Conservation (phyloP, 2,888 invertebrate species). For the Sesia bembeciformis region DNA sequence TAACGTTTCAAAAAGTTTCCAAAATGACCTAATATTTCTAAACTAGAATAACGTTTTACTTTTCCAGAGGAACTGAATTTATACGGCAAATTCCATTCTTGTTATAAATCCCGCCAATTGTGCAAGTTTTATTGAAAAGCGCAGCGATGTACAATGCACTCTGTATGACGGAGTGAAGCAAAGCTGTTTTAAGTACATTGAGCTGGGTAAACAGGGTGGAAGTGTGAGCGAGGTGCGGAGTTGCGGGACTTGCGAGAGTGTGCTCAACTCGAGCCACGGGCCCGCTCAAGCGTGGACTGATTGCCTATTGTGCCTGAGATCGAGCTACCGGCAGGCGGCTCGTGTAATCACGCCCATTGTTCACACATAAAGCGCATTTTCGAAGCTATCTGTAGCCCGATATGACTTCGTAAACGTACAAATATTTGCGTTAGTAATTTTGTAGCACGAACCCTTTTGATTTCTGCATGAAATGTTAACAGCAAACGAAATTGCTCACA, state of each 20-base stretch:
- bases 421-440: background rate
- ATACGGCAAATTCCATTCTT: background rate
- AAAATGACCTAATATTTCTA: background rate
- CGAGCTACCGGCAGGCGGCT: slow-evolving; percentile 3
- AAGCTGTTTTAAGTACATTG: background rate
- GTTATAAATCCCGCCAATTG: slow-evolving; percentile 7
- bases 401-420: background rate
- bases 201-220: background rate
- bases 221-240: background rate
- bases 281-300: slow-evolving; percentile 17
- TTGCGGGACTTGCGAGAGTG: slow-evolving; percentile 1
- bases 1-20: too few species aligned
- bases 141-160: background rate
- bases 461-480: background rate
- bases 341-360: slow-evolving; percentile 3
- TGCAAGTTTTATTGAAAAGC: slow-evolving; percentile 17
- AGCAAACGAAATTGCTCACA: too few species aligned
- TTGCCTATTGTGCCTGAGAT: slow-evolving; percentile 21
- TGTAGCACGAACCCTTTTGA: background rate
- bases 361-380: slow-evolving; percentile 1
- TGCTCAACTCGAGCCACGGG: slow-evolving; percentile 4
- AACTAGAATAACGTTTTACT: background rate
- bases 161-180: too few species aligned
- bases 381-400: background rate
- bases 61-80: background rate